These are phyloP conservation scores for Spilarctia lutea DNA, from an alignment of 2,888 invertebrate genomes.

Conservation along the genomic window DNA sequence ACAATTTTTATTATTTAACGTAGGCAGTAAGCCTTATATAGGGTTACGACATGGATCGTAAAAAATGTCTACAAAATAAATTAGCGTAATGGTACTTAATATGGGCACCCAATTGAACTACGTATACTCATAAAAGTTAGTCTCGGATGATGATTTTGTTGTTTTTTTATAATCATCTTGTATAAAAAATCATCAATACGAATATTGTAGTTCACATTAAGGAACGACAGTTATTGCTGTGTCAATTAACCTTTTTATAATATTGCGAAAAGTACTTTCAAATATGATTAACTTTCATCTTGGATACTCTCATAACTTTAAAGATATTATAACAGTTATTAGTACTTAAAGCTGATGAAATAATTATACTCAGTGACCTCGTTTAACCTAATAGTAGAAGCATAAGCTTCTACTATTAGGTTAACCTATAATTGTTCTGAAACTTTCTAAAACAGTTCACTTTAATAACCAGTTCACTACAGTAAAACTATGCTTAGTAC, in stretches of 20 bases:
- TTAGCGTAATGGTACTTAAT: not conserved
- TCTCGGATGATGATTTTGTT: not conserved
- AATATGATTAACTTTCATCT: not conserved
- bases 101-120: too few species aligned
- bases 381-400: too few species aligned
- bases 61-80: slow-evolving; percentile 14
- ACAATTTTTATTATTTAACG: slow-evolving; percentile 26
- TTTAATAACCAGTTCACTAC: too few species aligned
- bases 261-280: not conserved
- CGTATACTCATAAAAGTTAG: not conserved
- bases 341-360: too few species aligned
- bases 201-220: not conserved
- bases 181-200: not conserved
- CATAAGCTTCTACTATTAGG: too few species aligned
- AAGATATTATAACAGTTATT: too few species aligned
- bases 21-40: not conserved
- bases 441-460: too few species aligned
- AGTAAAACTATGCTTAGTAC: too few species aligned
- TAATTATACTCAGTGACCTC: too few species aligned
- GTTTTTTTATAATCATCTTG: not conserved
- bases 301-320: not conserved
- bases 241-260: not conserved
- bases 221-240: not conserved
- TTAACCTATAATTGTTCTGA: too few species aligned
- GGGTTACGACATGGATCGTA: slow-evolving; percentile 4